A percentile compares a stretch with the other conserved stretches of the same genome.
Conservation (phyloP, 2,888 invertebrate species). For the Laspeyria flexula region DNA sequence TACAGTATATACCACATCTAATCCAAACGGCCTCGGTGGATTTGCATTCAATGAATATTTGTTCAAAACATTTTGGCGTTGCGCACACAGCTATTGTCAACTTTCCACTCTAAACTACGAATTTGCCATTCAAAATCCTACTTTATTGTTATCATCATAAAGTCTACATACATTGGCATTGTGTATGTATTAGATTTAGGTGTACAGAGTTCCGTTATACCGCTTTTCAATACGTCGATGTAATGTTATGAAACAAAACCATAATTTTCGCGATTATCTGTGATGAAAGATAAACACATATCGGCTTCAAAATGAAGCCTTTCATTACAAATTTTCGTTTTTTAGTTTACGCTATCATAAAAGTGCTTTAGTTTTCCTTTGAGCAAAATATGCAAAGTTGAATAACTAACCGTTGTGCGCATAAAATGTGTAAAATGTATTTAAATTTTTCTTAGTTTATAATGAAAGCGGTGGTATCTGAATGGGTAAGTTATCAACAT, state of each 20-base stretch:
- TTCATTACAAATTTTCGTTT: not conserved
- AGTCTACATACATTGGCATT: slow-evolving; percentile 14
- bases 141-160: slow-evolving; percentile 39
- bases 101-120: slow-evolving; percentile 47
- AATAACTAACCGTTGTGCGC: not conserved
- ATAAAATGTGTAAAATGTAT: too few species aligned
- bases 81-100: slow-evolving; percentile 62
- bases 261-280: slow-evolving; percentile 8
- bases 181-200: slow-evolving; percentile 56
- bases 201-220: slow-evolving; percentile 43
- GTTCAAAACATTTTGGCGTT: slow-evolving; percentile 75
- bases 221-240: slow-evolving; percentile 50
- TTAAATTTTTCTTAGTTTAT: too few species aligned
- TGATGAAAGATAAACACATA: slow-evolving; percentile 4
- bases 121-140: slow-evolving; percentile 40
- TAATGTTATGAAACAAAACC: slow-evolving; percentile 11
- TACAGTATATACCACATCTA: slow-evolving; percentile 59
- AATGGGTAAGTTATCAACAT: too few species aligned
- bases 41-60: slow-evolving; percentile 82
- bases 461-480: too few species aligned
- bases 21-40: slow-evolving; percentile 68
- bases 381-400: not conserved
- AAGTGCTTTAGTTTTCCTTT: not conserved
- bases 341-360: not conserved
- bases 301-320: not conserved